Conservation (phyloP, 2,113 vertebrate genomes). For the Excalfactoria chinensis region DNA sequence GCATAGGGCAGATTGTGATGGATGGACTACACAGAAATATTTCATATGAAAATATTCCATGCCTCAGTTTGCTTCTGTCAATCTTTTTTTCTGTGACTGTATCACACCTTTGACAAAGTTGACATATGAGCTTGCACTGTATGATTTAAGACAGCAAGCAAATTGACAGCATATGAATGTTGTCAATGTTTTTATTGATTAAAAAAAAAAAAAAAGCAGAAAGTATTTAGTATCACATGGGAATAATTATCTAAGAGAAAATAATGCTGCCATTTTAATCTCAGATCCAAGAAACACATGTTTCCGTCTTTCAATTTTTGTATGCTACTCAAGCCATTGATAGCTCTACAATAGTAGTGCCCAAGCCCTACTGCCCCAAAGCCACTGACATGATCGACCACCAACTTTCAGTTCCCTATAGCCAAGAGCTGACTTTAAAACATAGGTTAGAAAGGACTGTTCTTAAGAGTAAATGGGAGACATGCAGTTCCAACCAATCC, state of each 20-base stretch:
- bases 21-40: background rate
- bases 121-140: background rate
- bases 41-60: slow-evolving; percentile 19
- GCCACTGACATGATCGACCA: background rate
- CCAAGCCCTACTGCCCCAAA: background rate
- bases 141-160: background rate
- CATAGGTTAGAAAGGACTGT: background rate
- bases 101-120: background rate
- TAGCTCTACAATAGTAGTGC: background rate
- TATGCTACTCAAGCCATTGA: background rate
- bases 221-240: background rate
- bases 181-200: background rate
- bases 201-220: background rate
- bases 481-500: slow-evolving; percentile 52
- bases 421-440: background rate
- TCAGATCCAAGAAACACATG: background rate
- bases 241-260: background rate
- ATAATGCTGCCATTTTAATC: background rate
- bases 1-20: background rate
- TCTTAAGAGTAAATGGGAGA: background rate
- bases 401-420: background rate
- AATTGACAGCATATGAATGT: background rate
- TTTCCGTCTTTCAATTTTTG: slow-evolving; percentile 5
- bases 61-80: background rate
- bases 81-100: background rate